Evolutionary conservation across 2,113 vertebrate species (phyloP), one percentile per base, ranked within the genome.

Genomic region (Lathamus discolor): DNA sequence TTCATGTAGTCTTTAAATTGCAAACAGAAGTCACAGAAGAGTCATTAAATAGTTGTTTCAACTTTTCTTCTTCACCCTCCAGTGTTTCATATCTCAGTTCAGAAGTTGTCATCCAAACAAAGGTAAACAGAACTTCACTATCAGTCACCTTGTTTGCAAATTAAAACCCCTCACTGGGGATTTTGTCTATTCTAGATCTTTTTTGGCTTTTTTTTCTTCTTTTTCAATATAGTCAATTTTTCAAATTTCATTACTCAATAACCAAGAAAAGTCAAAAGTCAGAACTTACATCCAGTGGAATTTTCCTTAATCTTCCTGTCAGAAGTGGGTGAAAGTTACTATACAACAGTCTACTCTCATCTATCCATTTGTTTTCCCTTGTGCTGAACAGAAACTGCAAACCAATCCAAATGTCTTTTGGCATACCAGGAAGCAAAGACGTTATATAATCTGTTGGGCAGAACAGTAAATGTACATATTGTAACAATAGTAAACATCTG

Each of bases 291-390:
- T 98, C 96, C 93, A 97, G 7, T 35, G 95, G 88, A 91, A 99
- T 95, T 18, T 86, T 89, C 74, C 97, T 97, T 72, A 98, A 92
- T 87, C 98, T 98, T 86, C 98, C 98, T 43, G 98, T 96, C 44
- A 99, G 91, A 63, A 99, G 95, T 8, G 99, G 98, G 87, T 99
- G 98, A 76, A 99, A 99, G 89, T 99, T 99, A 57, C 92, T 72
- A 54, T 98, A 99, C n/a, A 93, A 63, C 16, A 99, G 85, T 7
- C 97, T 94, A 8, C 97, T 98, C 28, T 95, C 68, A 84, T 99
- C 99, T 33, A 95, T 86, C 99, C 99, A 99, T 18, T 97, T 97
- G 59, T 90, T 97, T 43, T 97, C 88, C 3, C 44, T 81, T 57
- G 92, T 95, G 46, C 94, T 94, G 17, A 86, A 83, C 10, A 81